phyloP scores from a whole-genome alignment of 2,888 invertebrate species.

The Acleris emargana region DNA sequence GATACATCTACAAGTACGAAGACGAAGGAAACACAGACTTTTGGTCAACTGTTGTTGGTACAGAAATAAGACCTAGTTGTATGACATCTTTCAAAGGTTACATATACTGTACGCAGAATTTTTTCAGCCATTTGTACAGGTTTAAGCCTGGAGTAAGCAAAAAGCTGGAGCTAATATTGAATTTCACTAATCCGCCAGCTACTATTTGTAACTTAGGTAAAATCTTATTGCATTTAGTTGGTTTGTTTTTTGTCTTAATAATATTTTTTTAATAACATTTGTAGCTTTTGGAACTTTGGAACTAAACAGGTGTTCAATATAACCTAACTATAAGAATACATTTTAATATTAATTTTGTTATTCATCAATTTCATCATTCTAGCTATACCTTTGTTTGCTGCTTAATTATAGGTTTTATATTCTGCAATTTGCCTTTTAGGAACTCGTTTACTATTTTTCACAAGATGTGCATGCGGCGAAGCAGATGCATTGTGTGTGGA shows the following conservation, averaged over 20 bases:
- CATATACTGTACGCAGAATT: constrained; percentile 69
- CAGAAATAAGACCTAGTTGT: constrained; percentile 55
- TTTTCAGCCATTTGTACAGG: constrained; percentile 61
- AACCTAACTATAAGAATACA: too few relatives aligned
- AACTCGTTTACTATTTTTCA: constrained; percentile 58
- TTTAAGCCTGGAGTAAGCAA: constrained; percentile 59
- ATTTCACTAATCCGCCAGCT: constrained; percentile 58
- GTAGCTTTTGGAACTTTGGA: too few relatives aligned
- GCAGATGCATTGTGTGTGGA: constrained; percentile 56
- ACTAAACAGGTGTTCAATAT: too few relatives aligned
- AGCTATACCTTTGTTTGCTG: too few relatives aligned
- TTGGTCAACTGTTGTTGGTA: constrained; percentile 54
- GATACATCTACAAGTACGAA: constrained; percentile 62
- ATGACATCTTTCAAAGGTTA: constrained; percentile 63
- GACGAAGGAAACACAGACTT: constrained; percentile 49
- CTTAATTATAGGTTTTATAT: background rate
- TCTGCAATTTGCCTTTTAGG: constrained; percentile 51
- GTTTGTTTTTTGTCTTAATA: too few relatives aligned
- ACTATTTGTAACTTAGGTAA: constrained; percentile 65
- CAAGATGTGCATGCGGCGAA: constrained; percentile 52
- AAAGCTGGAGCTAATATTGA: constrained; percentile 51
- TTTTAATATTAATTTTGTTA: too few relatives aligned
- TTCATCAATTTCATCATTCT: too few relatives aligned
- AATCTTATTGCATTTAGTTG: constrained; percentile 24
- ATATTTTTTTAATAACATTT: too few relatives aligned